Conservation (phyloP, 2,797 vertebrate genomes). For the Orestias chungarensis region DNA sequence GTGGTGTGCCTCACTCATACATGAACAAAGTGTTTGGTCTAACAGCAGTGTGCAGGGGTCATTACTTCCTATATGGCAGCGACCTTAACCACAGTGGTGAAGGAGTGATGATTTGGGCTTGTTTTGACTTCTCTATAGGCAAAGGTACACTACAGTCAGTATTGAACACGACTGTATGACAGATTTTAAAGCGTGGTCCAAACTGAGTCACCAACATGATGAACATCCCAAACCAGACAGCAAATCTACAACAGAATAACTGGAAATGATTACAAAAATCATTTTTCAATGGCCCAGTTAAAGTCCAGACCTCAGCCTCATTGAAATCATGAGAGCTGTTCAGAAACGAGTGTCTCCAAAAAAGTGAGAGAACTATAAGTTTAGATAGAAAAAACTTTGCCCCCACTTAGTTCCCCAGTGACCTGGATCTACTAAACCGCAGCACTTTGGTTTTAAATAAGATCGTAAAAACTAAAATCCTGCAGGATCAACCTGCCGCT, state of each 20-base stretch:
- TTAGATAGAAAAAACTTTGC: too few relatives aligned
- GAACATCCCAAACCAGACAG: neutral
- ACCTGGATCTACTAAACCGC: neutral
- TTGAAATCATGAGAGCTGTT: neutral
- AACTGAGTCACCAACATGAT: neutral
- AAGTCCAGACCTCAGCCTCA: neutral
- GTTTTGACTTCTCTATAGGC: neutral
- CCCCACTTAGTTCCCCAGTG: too few relatives aligned
- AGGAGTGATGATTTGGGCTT: neutral
- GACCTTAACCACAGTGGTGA: too few relatives aligned
- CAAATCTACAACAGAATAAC: neutral
- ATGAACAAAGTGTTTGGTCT: too few relatives aligned
- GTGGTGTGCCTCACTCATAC: too few relatives aligned
- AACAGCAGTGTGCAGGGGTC: too few relatives aligned
- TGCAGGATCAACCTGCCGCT: neutral
- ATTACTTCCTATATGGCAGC: neutral
- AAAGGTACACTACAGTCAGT: neutral
- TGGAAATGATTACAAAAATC: neutral
- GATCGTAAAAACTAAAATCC: neutral
- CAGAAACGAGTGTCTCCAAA: too few relatives aligned
- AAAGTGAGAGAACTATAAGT: neutral
- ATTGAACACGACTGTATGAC: too few relatives aligned
- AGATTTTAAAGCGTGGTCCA: neutral
- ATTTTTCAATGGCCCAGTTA: neutral
- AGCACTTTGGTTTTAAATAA: neutral